Evolutionary conservation across 2,888 invertebrate genomes (phyloP).

Genomic region (Phyllotreta striolata): DNA sequence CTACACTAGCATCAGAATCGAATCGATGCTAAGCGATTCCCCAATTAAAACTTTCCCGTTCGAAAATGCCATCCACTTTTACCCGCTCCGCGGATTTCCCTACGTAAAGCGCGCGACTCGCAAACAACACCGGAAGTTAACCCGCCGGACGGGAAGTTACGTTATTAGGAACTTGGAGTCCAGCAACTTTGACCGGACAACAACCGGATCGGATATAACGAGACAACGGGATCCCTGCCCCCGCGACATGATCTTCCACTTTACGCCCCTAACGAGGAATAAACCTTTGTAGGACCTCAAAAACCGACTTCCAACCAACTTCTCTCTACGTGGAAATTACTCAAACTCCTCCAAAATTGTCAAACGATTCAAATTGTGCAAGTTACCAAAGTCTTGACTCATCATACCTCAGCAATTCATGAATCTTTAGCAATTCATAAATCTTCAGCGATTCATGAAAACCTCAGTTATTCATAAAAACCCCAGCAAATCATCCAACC

Average conservation of each 20-base stretch:
- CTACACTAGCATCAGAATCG: no score
- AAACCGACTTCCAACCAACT: no score
- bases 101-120: slow-evolving; percentile 17
- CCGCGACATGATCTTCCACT: slow-evolving; percentile 12
- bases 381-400: no score
- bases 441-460: no score
- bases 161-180: slow-evolving; percentile 23
- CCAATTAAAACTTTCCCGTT: slow-evolving; percentile 30
- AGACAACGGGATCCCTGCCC: slow-evolving; percentile 10
- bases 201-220: slow-evolving; percentile 16
- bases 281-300: neutral
- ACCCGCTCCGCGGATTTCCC: slow-evolving; percentile 31
- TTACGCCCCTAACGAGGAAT: slow-evolving; percentile 1
- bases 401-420: no score
- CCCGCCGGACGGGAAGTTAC: slow-evolving; percentile 26
- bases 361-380: no score
- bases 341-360: no score
- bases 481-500: no score
- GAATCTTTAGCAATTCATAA: no score
- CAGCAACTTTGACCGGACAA: slow-evolving; percentile 21
- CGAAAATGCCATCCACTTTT: slow-evolving; percentile 27
- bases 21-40: no score
- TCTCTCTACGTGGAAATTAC: no score
- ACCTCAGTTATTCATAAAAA: no score
- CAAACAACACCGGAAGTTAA: slow-evolving; percentile 21